These are phyloP conservation scores for Drosophila willistoni DNA, from an alignment of 1,140 invertebrate genomes.

Conservation along the genomic window DNA sequence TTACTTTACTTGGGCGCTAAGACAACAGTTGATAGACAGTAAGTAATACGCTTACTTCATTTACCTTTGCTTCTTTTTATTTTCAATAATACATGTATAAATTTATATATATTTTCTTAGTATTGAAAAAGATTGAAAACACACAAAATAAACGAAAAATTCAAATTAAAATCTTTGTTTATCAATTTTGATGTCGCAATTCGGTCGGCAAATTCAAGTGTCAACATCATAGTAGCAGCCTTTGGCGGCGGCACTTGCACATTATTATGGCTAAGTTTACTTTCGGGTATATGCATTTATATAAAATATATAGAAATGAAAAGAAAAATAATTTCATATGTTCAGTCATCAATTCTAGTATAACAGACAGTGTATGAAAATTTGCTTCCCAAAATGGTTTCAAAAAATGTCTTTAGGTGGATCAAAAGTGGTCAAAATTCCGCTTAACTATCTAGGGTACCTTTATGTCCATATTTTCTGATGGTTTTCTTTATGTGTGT, in stretches of 20 bases:
- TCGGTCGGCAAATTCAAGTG: constrained; percentile 25
- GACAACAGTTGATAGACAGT: constrained; percentile 66
- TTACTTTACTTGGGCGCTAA: constrained; percentile 34
- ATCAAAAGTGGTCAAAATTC: too few species aligned
- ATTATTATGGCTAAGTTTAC: constrained; percentile 12
- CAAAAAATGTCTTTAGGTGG: too few species aligned
- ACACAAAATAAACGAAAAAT: background rate
- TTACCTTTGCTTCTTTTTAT: background rate
- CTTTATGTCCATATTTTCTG: constrained; percentile 4
- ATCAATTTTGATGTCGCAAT: constrained; percentile 43
- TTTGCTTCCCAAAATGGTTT: too few species aligned
- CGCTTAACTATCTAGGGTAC: background rate
- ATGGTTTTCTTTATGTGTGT: background rate
- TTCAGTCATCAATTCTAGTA: too few species aligned
- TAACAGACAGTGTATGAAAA: too few species aligned
- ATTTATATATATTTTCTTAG: background rate
- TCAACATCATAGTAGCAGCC: constrained; percentile 34
- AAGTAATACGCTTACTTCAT: constrained; percentile 54
- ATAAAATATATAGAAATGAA: background rate
- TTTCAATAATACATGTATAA: background rate
- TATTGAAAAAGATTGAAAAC: too few species aligned
- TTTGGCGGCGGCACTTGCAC: constrained; percentile 36
- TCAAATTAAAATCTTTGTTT: constrained; percentile 21
- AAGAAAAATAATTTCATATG: too few species aligned
- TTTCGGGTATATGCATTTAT: background rate